These are phyloP conservation scores for Eretmocerus hayati DNA, from an alignment of 2,888 invertebrate species.

Conservation along the genomic window DNA sequence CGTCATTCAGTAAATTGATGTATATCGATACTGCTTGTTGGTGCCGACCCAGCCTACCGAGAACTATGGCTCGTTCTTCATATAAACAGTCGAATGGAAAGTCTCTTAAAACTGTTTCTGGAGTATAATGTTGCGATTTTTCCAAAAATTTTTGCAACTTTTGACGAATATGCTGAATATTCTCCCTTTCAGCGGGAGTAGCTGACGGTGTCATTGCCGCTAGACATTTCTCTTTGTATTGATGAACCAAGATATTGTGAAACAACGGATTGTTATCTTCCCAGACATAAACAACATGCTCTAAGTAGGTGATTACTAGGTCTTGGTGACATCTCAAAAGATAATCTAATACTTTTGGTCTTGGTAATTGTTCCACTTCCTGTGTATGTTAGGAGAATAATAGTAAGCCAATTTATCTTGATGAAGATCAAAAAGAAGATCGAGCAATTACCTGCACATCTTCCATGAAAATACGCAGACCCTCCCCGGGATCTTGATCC, in stretches of 20 bases:
- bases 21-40: constrained; percentile 91
- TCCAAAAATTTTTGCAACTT: constrained; percentile 75
- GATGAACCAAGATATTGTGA: constrained; percentile 85
- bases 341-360: constrained; percentile 83
- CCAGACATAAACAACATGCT: constrained; percentile 89
- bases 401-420: too few species aligned
- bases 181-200: constrained; percentile 46
- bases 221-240: constrained; percentile 69
- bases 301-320: constrained; percentile 86
- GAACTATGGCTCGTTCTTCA: constrained; percentile 90
- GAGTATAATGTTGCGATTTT: constrained; percentile 72
- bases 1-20: constrained; percentile 77
- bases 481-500: constrained; percentile 78
- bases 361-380: constrained; percentile 83
- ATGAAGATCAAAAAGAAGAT: too few species aligned
- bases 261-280: constrained; percentile 75
- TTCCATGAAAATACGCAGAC: constrained; percentile 61
- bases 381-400: too few species aligned
- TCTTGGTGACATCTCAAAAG: constrained; percentile 72
- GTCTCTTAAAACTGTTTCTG: constrained; percentile 78
- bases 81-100: constrained; percentile 79
- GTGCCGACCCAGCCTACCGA: constrained; percentile 85
- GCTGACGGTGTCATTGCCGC: constrained; percentile 38
- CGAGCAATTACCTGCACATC: constrained; percentile 37
- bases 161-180: constrained; percentile 52